Conservation (phyloP, 2,888 invertebrate species). For the Leucophora obtusa region DNA sequence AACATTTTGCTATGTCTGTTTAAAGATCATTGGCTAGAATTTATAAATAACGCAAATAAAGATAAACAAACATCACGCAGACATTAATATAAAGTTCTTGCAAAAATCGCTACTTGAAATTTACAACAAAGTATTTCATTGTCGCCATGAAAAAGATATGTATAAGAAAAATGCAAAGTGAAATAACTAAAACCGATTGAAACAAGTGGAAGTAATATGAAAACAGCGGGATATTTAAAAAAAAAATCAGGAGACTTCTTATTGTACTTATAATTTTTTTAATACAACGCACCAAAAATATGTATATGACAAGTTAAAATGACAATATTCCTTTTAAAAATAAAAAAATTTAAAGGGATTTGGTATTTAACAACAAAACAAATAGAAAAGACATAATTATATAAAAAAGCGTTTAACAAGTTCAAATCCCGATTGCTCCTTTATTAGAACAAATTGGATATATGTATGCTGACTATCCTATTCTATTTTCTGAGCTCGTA, state of each 20-base stretch:
- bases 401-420: no score
- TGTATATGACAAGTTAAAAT: slow-evolving; percentile 49
- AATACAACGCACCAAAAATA: slow-evolving; percentile 28
- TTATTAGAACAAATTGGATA: no score
- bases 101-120: slow-evolving; percentile 54
- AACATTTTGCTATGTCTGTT: slow-evolving; percentile 43
- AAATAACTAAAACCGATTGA: slow-evolving; percentile 40
- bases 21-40: slow-evolving; percentile 44
- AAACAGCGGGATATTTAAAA: slow-evolving; percentile 56
- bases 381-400: no score
- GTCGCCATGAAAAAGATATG: slow-evolving; percentile 55
- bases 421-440: no score
- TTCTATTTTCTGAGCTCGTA: no score
- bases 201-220: slow-evolving; percentile 60
- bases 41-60: slow-evolving; percentile 34
- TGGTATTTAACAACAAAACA: no score
- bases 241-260: slow-evolving; percentile 32
- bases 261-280: slow-evolving; percentile 24
- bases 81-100: background rate
- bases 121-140: slow-evolving; percentile 60
- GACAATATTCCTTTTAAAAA: background rate
- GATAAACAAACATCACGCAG: slow-evolving; percentile 7
- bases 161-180: background rate
- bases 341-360: background rate
- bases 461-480: no score